Evolutionary conservation across 2,888 invertebrate species (phyloP).

Genomic region (Drosophila pegasa): DNA sequence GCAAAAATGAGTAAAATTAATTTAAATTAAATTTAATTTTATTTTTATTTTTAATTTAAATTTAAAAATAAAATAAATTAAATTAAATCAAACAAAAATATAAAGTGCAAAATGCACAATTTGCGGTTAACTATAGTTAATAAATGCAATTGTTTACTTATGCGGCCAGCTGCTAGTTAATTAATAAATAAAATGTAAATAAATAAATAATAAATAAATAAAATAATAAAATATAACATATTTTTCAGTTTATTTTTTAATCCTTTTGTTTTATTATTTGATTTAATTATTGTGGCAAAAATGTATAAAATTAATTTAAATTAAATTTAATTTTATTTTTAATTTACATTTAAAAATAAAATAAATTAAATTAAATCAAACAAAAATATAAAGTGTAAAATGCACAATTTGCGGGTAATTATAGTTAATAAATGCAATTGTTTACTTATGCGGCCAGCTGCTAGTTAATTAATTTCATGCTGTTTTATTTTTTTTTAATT

Average conservation of each 20-base stretch:
- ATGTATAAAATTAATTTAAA: no score
- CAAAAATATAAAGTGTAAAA: not conserved
- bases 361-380: conserved; percentile 33
- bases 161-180: not conserved
- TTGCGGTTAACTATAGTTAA: not conserved
- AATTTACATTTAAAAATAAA: not conserved
- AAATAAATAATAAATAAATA: no score
- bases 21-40: no score
- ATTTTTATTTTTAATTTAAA: no score
- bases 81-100: not conserved
- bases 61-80: conserved; percentile 35
- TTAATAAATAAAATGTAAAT: no score
- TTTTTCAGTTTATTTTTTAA: no score
- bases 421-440: not conserved
- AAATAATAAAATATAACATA: no score
- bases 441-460: not conserved
- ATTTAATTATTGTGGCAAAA: no score
- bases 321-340: no score
- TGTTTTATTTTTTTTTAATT: conserved; percentile 4
- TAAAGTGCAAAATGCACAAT: not conserved
- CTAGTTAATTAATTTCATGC: not conserved
- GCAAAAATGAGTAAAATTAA: no score
- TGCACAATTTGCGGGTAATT: not conserved
- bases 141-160: not conserved
- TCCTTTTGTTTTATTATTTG: no score